Evolutionary conservation across 2,888 invertebrate genomes (phyloP).

Genomic region (Drosophila anceps): DNA sequence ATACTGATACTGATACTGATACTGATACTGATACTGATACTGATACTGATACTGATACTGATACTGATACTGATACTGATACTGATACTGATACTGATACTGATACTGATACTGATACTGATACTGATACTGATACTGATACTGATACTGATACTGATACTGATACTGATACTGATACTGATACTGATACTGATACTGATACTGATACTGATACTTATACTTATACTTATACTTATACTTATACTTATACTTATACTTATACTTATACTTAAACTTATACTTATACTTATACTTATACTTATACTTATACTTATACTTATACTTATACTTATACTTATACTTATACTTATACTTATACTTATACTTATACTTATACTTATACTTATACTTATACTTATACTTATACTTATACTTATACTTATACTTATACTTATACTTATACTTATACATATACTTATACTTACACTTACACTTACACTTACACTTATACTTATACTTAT

Average conservation of each 20-base stretch:
- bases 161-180: background rate
- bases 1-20: background rate
- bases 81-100: background rate
- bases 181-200: background rate
- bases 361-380: background rate
- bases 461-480: background rate
- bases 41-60: background rate
- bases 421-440: constrained; percentile 1
- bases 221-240: constrained; percentile 1
- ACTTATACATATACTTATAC: constrained; percentile 1
- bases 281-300: constrained; percentile 1
- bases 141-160: background rate
- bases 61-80: background rate
- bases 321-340: background rate
- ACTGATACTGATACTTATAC: background rate
- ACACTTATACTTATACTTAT: background rate
- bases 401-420: constrained; percentile 3
- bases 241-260: constrained; percentile 2
- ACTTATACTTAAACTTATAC: background rate
- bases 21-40: background rate
- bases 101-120: background rate
- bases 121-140: background rate
- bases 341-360: constrained; percentile 1
- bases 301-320: background rate
- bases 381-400: background rate